A percentile compares a stretch with the other conserved stretches of the same genome.
Evolutionary conservation across 2,797 vertebrate genomes (phyloP).

Genomic region (Myripristis murdjan): DNA sequence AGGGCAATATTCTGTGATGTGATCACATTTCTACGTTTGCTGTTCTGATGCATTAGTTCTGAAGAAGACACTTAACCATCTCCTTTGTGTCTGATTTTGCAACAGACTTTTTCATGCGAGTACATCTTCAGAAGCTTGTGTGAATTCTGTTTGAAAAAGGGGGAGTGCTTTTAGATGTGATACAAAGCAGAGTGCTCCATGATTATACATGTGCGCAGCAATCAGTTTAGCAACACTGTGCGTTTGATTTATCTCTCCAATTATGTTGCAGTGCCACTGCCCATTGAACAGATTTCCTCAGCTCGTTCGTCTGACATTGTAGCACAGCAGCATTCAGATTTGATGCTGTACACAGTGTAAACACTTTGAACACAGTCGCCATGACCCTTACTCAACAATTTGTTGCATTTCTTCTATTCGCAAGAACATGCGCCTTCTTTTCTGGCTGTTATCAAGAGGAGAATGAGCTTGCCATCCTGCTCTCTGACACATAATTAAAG

Average conservation of each 20-base stretch:
- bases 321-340: background rate
- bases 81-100: background rate
- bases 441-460: constrained; percentile 9
- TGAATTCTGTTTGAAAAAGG: background rate
- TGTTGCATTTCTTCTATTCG: constrained; percentile 3
- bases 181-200: background rate
- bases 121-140: background rate
- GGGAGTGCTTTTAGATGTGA: constrained; percentile 4
- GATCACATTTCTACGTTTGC: background rate
- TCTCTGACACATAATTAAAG: constrained; percentile 51
- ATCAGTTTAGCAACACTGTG: constrained; percentile 10
- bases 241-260: constrained; percentile 6
- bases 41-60: background rate
- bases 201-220: constrained; percentile 17
- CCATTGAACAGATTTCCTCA: background rate
- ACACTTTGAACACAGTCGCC: constrained; percentile 7
- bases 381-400: constrained; percentile 12
- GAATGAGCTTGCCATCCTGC: constrained; percentile 12
- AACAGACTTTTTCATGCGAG: background rate
- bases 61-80: background rate
- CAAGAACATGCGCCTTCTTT: constrained; percentile 13
- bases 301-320: constrained; percentile 17
- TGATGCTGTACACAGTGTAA: background rate
- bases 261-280: background rate
- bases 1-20: background rate